Evolutionary conservation across 2,113 vertebrate species (phyloP), one percentile per base, ranked within the genome.

Genomic region (Pleuronectes platessa): DNA sequence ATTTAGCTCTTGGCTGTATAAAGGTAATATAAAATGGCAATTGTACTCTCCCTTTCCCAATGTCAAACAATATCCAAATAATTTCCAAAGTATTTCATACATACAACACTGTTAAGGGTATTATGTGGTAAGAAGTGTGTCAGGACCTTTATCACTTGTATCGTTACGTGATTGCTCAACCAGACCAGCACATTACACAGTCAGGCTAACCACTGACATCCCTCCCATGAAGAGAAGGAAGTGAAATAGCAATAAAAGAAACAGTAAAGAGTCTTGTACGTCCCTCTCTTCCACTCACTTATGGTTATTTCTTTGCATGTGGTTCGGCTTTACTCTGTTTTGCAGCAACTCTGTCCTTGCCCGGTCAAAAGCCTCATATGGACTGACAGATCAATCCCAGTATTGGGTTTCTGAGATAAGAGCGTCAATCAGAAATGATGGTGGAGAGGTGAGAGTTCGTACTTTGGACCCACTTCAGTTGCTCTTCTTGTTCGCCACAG

Each of bases 381-480:
- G 42, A 51, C 40, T 81, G 83, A 55, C 58, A 55, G 81, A 86
- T 87, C 82, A 74, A 78, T 67, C 42, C n/a, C 54, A 24, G 26
- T 15, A 23, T 17, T 72, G 79, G 74, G 72, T 64, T 0, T 26
- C 37, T 71, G 49, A 91, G 92, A 94, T 93, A 92, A 93, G 90
- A 23, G 0, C 1, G 42, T 66, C 56, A 79, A 1, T 35, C 49
- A 61, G 59, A 76, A 54, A 42, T 37, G 72, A 73, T 71, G 74
- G 71, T 68, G 51, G 37, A 74, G 37, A 77, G 73, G 59, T 71
- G 79, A 85, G 59, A 62, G 35, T 26, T 17, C 53, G 90, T 89
- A 94, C 94, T 95, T 95, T 95, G 93, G 66, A 92, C 94, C 59
- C 68, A 31, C 65, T 84, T 84, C 26, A 65, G 14, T 74, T 1